phyloP scores from a whole-genome alignment of 2,113 vertebrate species.

The Synchiropus splendidus region DNA sequence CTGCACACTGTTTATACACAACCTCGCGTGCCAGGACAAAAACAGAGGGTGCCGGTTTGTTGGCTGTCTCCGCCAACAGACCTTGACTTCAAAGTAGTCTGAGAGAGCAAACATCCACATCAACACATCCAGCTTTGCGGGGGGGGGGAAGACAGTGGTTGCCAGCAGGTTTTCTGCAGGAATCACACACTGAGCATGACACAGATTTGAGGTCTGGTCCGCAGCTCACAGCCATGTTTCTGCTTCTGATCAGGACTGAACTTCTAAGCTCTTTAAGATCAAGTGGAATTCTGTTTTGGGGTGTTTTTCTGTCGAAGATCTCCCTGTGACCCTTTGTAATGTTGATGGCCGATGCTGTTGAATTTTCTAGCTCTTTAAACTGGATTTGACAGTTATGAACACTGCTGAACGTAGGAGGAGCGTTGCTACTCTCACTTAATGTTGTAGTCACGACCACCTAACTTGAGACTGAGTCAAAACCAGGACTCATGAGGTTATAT shows the following conservation, averaged over 20 bases:
- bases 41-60: constrained; percentile 15
- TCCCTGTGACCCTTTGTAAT: too few relatives aligned
- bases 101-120: constrained; percentile 20
- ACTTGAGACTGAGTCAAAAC: too few relatives aligned
- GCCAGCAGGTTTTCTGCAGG: constrained; percentile 4
- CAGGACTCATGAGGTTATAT: too few relatives aligned
- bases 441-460: too few relatives aligned
- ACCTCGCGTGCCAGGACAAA: constrained; percentile 10
- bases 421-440: too few relatives aligned
- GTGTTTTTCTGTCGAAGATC: constrained; percentile 6
- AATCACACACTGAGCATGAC: constrained; percentile 8
- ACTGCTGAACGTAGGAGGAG: too few relatives aligned
- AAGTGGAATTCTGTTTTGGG: constrained; percentile 3
- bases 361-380: too few relatives aligned
- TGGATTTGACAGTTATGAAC: too few relatives aligned
- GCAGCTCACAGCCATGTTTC: constrained; percentile 4
- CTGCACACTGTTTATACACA: constrained; percentile 10
- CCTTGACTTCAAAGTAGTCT: constrained; percentile 34
- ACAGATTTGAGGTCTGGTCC: constrained; percentile 3
- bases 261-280: constrained; percentile 1
- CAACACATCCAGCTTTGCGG: constrained; percentile 11
- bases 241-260: constrained; percentile 9
- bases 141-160: background rate
- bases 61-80: constrained; percentile 22
- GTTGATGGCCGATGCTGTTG: too few relatives aligned